Evolutionary conservation across 2,797 vertebrate genomes (phyloP).

Genomic region (Rhynchonycteris naso): DNA sequence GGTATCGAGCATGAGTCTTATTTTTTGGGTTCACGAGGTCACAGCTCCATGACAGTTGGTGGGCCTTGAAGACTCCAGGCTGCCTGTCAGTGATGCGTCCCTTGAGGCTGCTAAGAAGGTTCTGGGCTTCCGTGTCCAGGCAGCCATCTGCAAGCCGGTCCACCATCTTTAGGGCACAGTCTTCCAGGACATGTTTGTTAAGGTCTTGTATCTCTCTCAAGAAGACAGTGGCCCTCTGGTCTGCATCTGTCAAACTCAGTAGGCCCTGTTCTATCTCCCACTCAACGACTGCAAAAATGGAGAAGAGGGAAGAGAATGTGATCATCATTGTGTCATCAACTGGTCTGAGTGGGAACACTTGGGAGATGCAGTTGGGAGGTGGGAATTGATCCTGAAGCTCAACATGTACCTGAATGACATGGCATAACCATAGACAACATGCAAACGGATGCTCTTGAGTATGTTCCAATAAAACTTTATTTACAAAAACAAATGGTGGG

Average conservation of each 20-base stretch:
- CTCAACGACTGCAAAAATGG: slow-evolving; percentile 84
- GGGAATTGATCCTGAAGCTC: not conserved
- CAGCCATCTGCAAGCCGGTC: slow-evolving; percentile 84
- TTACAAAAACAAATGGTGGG: not conserved
- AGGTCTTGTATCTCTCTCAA: slow-evolving; percentile 86
- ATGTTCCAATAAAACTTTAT: not conserved
- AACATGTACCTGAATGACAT: not conserved
- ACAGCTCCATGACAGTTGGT: slow-evolving; percentile 85
- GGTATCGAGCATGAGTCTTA: slow-evolving; percentile 87
- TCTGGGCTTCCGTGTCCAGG: slow-evolving; percentile 85
- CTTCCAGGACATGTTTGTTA: slow-evolving; percentile 78
- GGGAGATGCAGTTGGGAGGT: not conserved
- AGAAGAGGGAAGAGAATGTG: fast-evolving
- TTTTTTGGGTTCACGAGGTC: slow-evolving; percentile 81
- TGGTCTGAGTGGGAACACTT: not conserved
- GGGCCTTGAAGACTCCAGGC: slow-evolving; percentile 81
- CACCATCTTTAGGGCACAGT: slow-evolving; percentile 80
- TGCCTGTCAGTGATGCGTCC: slow-evolving; percentile 72
- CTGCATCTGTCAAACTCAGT: slow-evolving; percentile 56
- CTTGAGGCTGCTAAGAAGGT: slow-evolving; percentile 87
- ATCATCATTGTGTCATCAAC: not conserved
- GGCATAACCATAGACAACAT: not conserved
- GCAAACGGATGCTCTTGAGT: not conserved
- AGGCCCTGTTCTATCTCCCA: slow-evolving; percentile 88
- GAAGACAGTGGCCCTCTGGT: slow-evolving; percentile 84